phyloP scores from a whole-genome alignment of 2,888 invertebrate species.

The Chloroclysta siterata region DNA sequence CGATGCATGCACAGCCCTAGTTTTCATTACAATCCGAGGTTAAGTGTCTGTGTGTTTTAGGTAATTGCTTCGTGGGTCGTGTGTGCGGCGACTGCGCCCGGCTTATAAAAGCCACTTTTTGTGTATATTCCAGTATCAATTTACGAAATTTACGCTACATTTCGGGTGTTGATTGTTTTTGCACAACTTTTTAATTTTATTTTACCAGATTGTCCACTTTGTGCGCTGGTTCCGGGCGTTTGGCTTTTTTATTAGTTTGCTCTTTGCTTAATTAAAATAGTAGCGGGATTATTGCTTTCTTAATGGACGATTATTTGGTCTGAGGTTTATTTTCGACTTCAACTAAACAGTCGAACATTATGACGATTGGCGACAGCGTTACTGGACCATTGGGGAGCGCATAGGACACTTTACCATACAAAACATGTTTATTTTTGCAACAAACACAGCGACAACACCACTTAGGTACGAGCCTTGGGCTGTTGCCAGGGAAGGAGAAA shows the following conservation, averaged over 20 bases:
- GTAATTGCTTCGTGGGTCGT: conserved; percentile 81
- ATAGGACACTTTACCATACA: too few relatives aligned
- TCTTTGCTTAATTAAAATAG: conserved; percentile 27
- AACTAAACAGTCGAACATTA: neutral
- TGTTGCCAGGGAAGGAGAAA: too few relatives aligned
- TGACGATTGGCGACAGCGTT: neutral
- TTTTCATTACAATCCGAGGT: conserved; percentile 82
- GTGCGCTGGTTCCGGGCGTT: conserved; percentile 13
- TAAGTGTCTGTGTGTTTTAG: conserved; percentile 79
- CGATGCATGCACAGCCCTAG: conserved; percentile 41
- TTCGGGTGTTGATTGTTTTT: conserved; percentile 43
- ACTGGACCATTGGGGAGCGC: too few relatives aligned
- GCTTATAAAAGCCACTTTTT: conserved; percentile 69
- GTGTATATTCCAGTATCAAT: conserved; percentile 66
- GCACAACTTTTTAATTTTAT: conserved; percentile 45
- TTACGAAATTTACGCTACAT: conserved; percentile 44
- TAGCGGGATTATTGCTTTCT: conserved; percentile 22
- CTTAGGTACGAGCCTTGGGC: too few relatives aligned
- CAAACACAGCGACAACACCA: too few relatives aligned
- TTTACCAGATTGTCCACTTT: conserved; percentile 31
- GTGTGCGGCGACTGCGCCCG: conserved; percentile 53
- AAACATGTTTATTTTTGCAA: too few relatives aligned
- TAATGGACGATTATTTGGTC: conserved; percentile 6
- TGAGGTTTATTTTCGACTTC: neutral
- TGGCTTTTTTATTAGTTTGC: conserved; percentile 26